Conservation (phyloP, 2,113 vertebrate species). For the Grus americana region DNA sequence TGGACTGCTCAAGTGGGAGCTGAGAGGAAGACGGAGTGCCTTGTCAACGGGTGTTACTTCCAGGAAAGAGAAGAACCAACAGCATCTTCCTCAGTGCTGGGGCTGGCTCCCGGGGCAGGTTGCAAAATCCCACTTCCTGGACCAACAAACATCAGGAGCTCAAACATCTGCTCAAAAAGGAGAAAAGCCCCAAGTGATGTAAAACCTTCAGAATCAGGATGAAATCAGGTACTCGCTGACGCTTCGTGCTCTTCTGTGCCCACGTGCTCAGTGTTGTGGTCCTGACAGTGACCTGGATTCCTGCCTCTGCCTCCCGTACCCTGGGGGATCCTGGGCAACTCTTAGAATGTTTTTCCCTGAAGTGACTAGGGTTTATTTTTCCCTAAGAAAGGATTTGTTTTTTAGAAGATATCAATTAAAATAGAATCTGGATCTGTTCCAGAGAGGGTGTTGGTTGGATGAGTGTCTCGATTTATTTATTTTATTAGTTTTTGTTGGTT, state of each 20-base stretch:
- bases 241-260: not conserved
- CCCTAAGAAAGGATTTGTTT: not conserved
- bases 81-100: not conserved
- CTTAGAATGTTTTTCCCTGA: not conserved
- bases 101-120: not conserved
- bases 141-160: not conserved
- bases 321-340: not conserved
- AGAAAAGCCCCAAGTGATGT: not conserved
- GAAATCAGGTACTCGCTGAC: fast-evolving
- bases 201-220: not conserved
- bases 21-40: not conserved
- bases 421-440: not conserved
- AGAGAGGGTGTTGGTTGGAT: not conserved
- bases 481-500: not conserved
- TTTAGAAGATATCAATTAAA: constrained; percentile 4
- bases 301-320: not conserved
- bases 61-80: not conserved
- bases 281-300: not conserved
- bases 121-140: not conserved
- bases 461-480: not conserved
- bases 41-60: not conserved
- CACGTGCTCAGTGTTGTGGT: not conserved
- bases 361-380: not conserved
- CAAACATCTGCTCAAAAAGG: not conserved
- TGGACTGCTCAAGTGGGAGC: not conserved